A percentile compares a stretch with the other conserved stretches of the same genome.
Evolutionary conservation across 2,888 invertebrate species (phyloP).

Genomic region (Polydrusus pterygomalis): DNA sequence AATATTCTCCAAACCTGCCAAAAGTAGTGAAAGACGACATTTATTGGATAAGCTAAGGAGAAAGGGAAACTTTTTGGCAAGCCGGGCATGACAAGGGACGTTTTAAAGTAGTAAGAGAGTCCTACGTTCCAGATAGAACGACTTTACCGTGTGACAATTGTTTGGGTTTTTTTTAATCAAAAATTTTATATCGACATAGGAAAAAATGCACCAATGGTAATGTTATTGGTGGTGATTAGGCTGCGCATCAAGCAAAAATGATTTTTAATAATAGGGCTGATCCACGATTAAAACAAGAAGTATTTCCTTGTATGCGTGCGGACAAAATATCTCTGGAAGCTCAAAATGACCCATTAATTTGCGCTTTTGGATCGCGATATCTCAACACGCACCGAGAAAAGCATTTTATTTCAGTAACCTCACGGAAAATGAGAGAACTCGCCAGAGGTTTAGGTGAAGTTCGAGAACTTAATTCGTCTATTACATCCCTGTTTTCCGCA

Average conservation of each 20-base stretch:
- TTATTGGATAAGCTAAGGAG: constrained; percentile 42
- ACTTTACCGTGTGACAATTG: constrained; percentile 45
- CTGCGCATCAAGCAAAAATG: constrained; percentile 6
- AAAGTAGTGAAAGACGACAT: not conserved
- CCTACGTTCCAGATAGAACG: not conserved
- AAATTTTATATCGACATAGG: constrained; percentile 37
- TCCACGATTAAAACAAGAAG: constrained; percentile 13
- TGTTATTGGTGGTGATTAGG: not conserved
- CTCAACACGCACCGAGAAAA: constrained; percentile 56
- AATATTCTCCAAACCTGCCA: constrained; percentile 16
- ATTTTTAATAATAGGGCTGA: constrained; percentile 19
- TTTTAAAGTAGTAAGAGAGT: constrained; percentile 38
- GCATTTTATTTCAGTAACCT: constrained; percentile 56
- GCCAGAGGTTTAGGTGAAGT: constrained; percentile 46
- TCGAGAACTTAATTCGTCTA: constrained; percentile 37
- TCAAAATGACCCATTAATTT: constrained; percentile 44
- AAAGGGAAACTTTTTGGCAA: constrained; percentile 50
- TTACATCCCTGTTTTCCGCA: constrained; percentile 36
- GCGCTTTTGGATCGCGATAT: constrained; percentile 57
- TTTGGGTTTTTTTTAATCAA: constrained; percentile 34
- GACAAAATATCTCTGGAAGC: constrained; percentile 47
- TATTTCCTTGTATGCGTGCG: constrained; percentile 51
- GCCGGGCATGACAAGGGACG: not conserved
- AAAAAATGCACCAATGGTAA: constrained; percentile 34
- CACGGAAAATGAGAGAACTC: constrained; percentile 56